Percentiles rank a stretch among this genome's conserved stretches.
phyloP scores from a whole-genome alignment of 37 sponge, comb jelly and placozoan species.

The Bolinopsis microptera region DNA sequence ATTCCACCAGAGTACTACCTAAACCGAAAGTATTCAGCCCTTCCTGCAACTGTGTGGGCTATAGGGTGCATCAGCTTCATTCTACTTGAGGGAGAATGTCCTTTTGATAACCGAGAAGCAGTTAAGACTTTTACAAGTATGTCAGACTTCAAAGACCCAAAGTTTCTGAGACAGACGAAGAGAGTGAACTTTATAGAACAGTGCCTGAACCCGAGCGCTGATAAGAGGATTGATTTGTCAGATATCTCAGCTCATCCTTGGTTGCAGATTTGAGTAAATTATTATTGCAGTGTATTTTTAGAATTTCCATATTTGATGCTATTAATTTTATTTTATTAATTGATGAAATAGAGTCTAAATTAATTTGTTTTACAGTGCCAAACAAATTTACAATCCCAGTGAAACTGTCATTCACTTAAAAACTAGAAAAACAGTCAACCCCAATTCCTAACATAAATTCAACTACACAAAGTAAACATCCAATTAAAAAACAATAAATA shows the following conservation, averaged over 20 bases:
- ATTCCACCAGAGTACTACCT: conserved; percentile 56
- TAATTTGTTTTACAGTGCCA: too few relatives aligned
- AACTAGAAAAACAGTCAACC: too few relatives aligned
- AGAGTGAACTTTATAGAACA: not conserved
- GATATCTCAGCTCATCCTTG: not conserved
- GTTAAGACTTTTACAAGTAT: not conserved
- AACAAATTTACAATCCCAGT: too few relatives aligned
- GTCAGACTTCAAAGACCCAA: not conserved
- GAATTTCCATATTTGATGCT: too few relatives aligned
- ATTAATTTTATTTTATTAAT: too few relatives aligned
- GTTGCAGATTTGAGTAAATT: not conserved
- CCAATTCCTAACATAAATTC: too few relatives aligned
- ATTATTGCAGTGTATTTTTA: too few relatives aligned
- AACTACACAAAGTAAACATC: too few relatives aligned
- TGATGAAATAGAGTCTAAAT: too few relatives aligned
- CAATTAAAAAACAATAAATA: too few relatives aligned
- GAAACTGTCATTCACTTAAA: too few relatives aligned
- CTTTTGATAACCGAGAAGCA: not conserved
- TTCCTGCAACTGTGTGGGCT: conserved; percentile 51
- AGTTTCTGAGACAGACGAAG: not conserved
- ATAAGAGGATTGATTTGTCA: not conserved
- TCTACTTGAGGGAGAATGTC: conserved; percentile 41
- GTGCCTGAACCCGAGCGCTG: not conserved
- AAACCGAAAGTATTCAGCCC: not conserved
- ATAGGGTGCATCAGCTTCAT: conserved; percentile 19